phyloP scores from a whole-genome alignment of 2,888 invertebrate species.

The Habroteleia sp. region DNA sequence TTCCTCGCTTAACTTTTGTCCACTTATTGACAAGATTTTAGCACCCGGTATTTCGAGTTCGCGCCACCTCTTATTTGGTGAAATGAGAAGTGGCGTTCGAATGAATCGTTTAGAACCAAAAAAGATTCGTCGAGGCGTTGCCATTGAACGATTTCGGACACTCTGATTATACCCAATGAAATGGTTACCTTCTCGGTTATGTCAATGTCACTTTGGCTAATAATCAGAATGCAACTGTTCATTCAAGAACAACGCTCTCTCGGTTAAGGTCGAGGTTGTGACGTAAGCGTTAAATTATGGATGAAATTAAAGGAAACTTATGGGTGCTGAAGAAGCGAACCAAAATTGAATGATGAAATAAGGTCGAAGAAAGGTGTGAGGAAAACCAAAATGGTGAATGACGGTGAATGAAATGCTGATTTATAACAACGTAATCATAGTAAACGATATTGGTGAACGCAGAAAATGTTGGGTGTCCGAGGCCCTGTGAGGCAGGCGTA shows the following conservation, averaged over 20 bases:
- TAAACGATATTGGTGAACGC: too few species aligned
- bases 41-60: conserved; percentile 26
- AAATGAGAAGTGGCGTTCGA: too few species aligned
- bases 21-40: conserved; percentile 46
- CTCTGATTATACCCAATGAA: conserved; percentile 39
- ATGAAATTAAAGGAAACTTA: conserved; percentile 23
- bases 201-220: conserved; percentile 16
- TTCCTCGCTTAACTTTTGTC: too few species aligned
- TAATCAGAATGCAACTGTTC: conserved; percentile 40
- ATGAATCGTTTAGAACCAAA: conserved; percentile 5
- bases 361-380: too few species aligned
- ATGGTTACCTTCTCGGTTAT: conserved; percentile 8
- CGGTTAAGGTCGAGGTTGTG: conserved; percentile 20
- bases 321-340: conserved; percentile 2
- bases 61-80: conserved; percentile 2
- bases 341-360: conserved; percentile 2
- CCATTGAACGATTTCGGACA: conserved; percentile 35
- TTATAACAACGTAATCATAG: too few species aligned
- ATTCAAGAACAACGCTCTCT: conserved; percentile 47
- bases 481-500: conserved; percentile 78
- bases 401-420: too few species aligned
- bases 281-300: conserved; percentile 34
- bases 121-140: conserved; percentile 9
- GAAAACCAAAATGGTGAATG: too few species aligned
- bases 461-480: conserved; percentile 68